Conservation (phyloP, 2,888 invertebrate genomes). For the Papilio protenor region DNA sequence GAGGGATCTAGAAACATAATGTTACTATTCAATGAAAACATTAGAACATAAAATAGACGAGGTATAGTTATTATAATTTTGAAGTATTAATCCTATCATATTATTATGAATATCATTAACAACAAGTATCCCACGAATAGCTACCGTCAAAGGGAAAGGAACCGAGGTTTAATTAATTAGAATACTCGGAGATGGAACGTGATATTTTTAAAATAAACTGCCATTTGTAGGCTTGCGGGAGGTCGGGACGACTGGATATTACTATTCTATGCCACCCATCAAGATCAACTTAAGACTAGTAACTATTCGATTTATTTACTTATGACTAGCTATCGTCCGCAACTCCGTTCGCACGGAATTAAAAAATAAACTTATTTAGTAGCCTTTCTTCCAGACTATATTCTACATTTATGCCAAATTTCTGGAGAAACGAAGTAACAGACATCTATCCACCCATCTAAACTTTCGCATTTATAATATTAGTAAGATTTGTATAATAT, state of each 20-base stretch:
- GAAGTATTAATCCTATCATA: conserved; percentile 42
- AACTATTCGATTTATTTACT: neutral
- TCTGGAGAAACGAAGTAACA: no score
- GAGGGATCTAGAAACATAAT: neutral
- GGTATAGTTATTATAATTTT: conserved; percentile 31
- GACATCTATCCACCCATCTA: no score
- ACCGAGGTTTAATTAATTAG: conserved; percentile 69
- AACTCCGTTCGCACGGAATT: no score
- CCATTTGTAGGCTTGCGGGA: conserved; percentile 57
- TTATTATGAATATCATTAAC: conserved; percentile 47
- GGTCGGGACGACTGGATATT: conserved; percentile 45
- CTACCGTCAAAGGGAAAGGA: conserved; percentile 60
- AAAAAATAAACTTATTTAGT: no score
- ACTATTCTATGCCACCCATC: conserved; percentile 31
- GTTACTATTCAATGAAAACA: conserved; percentile 9
- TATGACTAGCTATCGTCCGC: neutral
- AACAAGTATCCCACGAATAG: conserved; percentile 67
- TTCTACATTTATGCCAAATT: no score
- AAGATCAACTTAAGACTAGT: neutral
- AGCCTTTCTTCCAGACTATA: no score
- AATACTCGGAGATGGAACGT: conserved; percentile 71
- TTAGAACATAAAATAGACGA: neutral
- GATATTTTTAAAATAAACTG: conserved; percentile 67
- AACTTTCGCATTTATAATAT: no score
- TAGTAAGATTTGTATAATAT: neutral